Conservation (phyloP, 30 jellyfish, hydroid and myxozoan species). For the Aurelia sp. region DNA sequence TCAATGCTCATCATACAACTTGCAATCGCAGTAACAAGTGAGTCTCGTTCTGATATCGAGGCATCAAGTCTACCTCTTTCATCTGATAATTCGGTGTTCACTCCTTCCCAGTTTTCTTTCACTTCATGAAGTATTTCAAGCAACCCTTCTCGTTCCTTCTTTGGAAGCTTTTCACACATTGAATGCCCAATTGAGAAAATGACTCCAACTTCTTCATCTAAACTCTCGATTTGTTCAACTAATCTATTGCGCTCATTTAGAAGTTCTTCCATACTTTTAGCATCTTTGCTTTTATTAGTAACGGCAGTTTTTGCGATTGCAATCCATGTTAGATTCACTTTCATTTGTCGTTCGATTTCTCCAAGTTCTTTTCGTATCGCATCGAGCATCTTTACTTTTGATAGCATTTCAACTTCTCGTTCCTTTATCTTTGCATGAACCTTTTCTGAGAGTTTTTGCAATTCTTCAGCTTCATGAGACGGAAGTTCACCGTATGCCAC, state of each 20-base stretch:
- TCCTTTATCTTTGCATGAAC: background rate
- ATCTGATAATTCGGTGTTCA: conserved; percentile 42
- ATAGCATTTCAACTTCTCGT: background rate
- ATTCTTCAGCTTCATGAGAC: background rate
- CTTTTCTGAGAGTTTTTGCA: background rate
- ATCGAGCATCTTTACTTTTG: conserved; percentile 7
- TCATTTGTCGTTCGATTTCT: conserved; percentile 23
- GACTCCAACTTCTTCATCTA: conserved; percentile 45
- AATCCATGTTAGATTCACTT: conserved; percentile 55
- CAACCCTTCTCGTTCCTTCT: conserved; percentile 5
- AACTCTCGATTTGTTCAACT: conserved; percentile 32
- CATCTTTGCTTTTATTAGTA: conserved; percentile 31
- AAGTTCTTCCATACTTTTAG: conserved; percentile 49
- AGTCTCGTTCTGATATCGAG: conserved; percentile 64
- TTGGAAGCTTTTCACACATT: conserved; percentile 57
- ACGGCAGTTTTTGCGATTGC: conserved; percentile 68
- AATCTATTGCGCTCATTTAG: conserved; percentile 35
- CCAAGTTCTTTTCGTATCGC: conserved; percentile 9
- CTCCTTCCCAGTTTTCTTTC: conserved; percentile 39
- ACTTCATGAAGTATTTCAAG: background rate
- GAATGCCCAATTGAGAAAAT: conserved; percentile 23
- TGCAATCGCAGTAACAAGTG: conserved; percentile 24
- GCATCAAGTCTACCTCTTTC: conserved; percentile 45
- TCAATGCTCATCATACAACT: conserved; percentile 42
- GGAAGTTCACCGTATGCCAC: conserved; percentile 18